These are phyloP conservation scores for Hecatera dysodea DNA, from an alignment of 2,888 invertebrate genomes.

Conservation along the genomic window DNA sequence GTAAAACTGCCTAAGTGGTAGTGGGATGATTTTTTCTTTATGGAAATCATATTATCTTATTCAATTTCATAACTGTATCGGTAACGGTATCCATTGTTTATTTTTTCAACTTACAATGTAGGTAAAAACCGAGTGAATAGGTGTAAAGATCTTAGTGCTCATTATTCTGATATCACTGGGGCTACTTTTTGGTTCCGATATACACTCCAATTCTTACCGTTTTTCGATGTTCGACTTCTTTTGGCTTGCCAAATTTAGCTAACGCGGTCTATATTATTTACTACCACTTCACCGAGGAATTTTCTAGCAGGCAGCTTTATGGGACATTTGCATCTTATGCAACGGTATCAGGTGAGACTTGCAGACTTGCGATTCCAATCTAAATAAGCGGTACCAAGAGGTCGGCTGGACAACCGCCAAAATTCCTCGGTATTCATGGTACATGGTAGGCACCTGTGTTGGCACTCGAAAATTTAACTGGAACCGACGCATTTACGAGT, in stretches of 20 bases:
- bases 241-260: background rate
- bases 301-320: conserved; percentile 14
- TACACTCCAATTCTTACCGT: background rate
- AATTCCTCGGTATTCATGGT: conserved; percentile 79
- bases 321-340: conserved; percentile 43
- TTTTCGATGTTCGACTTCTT: background rate
- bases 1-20: conserved; percentile 5
- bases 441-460: conserved; percentile 68
- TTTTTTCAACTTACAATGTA: too few relatives aligned
- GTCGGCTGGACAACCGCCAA: conserved; percentile 79
- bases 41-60: too few relatives aligned
- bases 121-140: too few relatives aligned
- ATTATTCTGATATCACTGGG: too few relatives aligned
- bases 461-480: conserved; percentile 76
- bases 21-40: background rate
- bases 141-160: too few relatives aligned
- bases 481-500: conserved; percentile 70
- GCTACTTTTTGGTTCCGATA: background rate
- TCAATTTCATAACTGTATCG: too few relatives aligned
- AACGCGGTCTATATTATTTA: background rate
- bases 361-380: conserved; percentile 60
- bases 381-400: conserved; percentile 72
- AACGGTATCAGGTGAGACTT: conserved; percentile 53
- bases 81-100: too few relatives aligned
- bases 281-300: conserved; percentile 13